Conservation (phyloP, 1,140 invertebrate genomes). For the Saxidomus purpurata region DNA sequence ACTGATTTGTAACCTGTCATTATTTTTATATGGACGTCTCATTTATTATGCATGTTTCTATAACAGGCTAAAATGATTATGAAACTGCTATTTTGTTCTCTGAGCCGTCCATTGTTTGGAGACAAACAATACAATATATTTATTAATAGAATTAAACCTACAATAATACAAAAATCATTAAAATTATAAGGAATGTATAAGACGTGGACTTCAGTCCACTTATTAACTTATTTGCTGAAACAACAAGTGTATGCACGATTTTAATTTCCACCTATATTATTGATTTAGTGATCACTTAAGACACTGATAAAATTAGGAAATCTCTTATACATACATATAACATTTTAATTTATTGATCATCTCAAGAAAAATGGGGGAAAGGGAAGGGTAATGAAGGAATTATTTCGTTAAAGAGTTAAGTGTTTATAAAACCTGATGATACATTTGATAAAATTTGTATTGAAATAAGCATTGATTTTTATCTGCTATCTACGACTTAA, state of each 20-base stretch:
- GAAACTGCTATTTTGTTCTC: not conserved
- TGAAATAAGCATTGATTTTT: slow-evolving; percentile 43
- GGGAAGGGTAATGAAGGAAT: not conserved
- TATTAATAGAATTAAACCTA: not conserved
- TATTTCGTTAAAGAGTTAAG: not conserved
- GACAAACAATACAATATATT: slow-evolving; percentile 12
- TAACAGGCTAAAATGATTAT: not conserved
- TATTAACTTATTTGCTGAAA: slow-evolving; percentile 47
- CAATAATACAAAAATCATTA: not conserved
- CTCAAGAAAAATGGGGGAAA: slow-evolving; percentile 5
- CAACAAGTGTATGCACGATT: slow-evolving; percentile 36
- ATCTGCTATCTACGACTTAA: not conserved
- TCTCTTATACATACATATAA: slow-evolving; percentile 60
- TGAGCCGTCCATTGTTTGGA: not conserved
- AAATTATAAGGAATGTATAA: not conserved
- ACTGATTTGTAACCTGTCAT: not conserved
- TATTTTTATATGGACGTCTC: not conserved
- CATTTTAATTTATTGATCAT: slow-evolving; percentile 61
- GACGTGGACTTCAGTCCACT: not conserved
- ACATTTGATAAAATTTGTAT: slow-evolving; percentile 10
- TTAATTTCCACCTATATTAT: slow-evolving; percentile 35
- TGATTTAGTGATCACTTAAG: slow-evolving; percentile 47
- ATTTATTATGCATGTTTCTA: not conserved
- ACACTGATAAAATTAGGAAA: slow-evolving; percentile 58
- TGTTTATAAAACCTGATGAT: not conserved